Percentiles rank a stretch among this genome's conserved stretches.
Evolutionary conservation across 1,140 invertebrate species (phyloP).

Genomic region (Drosophila parvula): DNA sequence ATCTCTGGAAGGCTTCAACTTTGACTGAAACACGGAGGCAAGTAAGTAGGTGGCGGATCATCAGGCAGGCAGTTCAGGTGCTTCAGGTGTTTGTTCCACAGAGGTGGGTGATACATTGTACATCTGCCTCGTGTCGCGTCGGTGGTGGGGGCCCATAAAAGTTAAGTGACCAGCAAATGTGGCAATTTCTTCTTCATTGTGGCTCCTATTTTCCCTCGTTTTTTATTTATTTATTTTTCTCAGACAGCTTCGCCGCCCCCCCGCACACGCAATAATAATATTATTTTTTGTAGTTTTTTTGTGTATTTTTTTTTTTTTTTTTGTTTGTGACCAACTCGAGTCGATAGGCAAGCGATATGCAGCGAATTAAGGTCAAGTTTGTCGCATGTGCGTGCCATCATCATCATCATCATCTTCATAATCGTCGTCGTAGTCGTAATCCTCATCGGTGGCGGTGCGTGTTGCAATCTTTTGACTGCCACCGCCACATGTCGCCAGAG

Average conservation of each 20-base stretch:
- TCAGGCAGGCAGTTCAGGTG: constrained; percentile 4
- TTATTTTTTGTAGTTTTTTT: constrained; percentile 23
- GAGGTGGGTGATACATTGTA: constrained; percentile 23
- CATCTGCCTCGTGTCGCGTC: constrained; percentile 14
- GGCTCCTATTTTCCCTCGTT: constrained; percentile 11
- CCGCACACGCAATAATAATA: constrained; percentile 43
- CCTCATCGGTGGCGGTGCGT: constrained; percentile 35
- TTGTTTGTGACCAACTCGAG: constrained; percentile 25
- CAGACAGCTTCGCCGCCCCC: constrained; percentile 18
- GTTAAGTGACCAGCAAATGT: constrained; percentile 59
- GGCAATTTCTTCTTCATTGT: constrained; percentile 44
- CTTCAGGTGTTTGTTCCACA: constrained; percentile 9
- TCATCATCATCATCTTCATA: constrained; percentile 26
- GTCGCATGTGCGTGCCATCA: constrained; percentile 55
- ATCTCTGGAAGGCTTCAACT: background rate
- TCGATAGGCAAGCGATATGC: constrained; percentile 44
- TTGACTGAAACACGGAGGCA: constrained; percentile 2
- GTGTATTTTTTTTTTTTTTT: constrained; percentile 6
- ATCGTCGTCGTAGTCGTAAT: constrained; percentile 13
- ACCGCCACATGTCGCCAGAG: constrained; percentile 53
- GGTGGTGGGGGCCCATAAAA: constrained; percentile 36
- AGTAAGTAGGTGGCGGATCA: constrained; percentile 12
- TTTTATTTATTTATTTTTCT: constrained; percentile 21
- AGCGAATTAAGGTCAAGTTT: constrained; percentile 63
- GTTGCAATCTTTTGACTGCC: constrained; percentile 52